Conservation (phyloP, 2,888 invertebrate genomes). For the Biston betularia region DNA sequence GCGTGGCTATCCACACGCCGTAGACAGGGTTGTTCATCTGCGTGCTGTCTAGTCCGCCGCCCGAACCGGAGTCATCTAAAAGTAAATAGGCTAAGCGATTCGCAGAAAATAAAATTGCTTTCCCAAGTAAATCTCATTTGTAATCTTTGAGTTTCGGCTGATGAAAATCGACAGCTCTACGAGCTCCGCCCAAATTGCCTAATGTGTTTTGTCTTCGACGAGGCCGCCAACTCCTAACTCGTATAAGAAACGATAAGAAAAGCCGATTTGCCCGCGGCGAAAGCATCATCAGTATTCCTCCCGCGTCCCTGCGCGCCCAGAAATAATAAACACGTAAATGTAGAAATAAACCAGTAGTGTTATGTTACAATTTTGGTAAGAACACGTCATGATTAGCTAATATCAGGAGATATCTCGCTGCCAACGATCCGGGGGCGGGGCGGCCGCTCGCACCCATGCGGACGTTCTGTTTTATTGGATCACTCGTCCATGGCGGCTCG, state of each 20-base stretch:
- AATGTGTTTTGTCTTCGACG: slow-evolving; percentile 28
- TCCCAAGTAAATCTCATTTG: slow-evolving; percentile 20
- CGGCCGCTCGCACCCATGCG: not conserved
- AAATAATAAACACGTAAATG: slow-evolving; percentile 47
- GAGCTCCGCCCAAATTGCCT: slow-evolving; percentile 19
- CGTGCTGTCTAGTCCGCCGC: no score
- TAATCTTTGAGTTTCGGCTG: slow-evolving; percentile 15
- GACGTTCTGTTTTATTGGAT: slow-evolving; percentile 6
- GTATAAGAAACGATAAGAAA: slow-evolving; percentile 16
- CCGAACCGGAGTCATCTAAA: not conserved
- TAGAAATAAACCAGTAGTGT: slow-evolving; percentile 43
- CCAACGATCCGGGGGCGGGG: not conserved
- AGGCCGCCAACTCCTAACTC: slow-evolving; percentile 16
- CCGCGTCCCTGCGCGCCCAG: slow-evolving; percentile 23
- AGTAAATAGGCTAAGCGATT: slow-evolving; percentile 10
- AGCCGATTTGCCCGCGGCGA: slow-evolving; percentile 27
- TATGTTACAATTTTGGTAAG: slow-evolving; percentile 36
- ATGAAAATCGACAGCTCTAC: slow-evolving; percentile 25
- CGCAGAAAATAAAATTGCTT: slow-evolving; percentile 15
- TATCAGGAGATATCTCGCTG: slow-evolving; percentile 25
- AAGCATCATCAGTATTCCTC: slow-evolving; percentile 37
- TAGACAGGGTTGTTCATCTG: no score
- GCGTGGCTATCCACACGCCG: no score
- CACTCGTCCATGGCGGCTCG: not conserved
- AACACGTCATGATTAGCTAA: slow-evolving; percentile 34